Base-by-base conservation (phyloP, 2,888 invertebrate genomes). In the Aporophyla lueneburgensis region DNA sequence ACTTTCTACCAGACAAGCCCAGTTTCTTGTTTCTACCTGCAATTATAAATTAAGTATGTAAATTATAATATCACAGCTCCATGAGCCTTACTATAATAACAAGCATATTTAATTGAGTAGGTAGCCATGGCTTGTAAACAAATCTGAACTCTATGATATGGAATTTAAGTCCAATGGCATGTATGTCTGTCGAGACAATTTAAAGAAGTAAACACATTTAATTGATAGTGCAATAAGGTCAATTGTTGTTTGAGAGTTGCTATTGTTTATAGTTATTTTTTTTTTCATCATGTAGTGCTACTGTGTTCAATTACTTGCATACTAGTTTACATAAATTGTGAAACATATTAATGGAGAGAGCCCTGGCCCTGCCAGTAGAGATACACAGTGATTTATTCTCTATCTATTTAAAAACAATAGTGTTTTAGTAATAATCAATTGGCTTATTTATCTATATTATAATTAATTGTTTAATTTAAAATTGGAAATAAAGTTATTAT, bases 21-120 rank as follows among this genome's bases (percentile, higher is more conserved):
- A 99, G 96, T 93, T 99, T 99, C 91, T 98, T 98, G 94, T 99
- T 99, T 88, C 99, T 97, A 72, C 99, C 99, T 99, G 93, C 90
- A 95, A 74, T 53, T 70, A 58, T 27, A 62, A 69, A 62, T 24
- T 4, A 67, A 43, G 9, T 9, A 9, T 46, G 2, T 21, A 19
- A 63, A n/a, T 46, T 14, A 27, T 43, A 40, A 66, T 53, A 49
- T 43, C 16, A 77, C 21, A 40, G 10, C 7, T 58, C n/a, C 7
- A 62, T 27, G 27, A 12, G n/a, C 43, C 5, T 9, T 40, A 33
- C 21, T 24, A 24, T 21, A 2, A 69, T 6, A 10, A 5, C 24
- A 33, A 24, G n/a, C 43, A 59, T 14, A 53, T 24, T 78, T 1
- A 40, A 59, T 43, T 54, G 19, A 4, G 16, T 49, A 49, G 14